Evolutionary conservation across 2,113 vertebrate genomes (phyloP).

Genomic region (Balaeniceps rex): DNA sequence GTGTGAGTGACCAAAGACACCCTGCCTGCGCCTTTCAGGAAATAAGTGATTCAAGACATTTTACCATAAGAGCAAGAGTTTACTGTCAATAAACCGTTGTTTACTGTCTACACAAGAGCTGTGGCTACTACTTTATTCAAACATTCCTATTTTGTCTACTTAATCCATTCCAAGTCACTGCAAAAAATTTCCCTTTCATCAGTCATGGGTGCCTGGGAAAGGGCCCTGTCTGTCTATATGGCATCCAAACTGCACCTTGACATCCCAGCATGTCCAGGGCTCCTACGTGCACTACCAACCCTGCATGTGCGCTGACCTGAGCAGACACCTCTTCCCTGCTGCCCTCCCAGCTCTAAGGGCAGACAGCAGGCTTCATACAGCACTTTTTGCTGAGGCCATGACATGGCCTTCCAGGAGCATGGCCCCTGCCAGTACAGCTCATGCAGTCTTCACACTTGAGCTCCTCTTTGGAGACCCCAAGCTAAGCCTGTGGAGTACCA

Average conservation of each 20-base stretch:
- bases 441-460: neutral
- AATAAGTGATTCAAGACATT: slow-evolving; percentile 36
- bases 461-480: neutral
- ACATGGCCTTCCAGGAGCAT: neutral
- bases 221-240: neutral
- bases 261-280: neutral
- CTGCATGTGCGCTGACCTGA: neutral
- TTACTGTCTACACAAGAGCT: slow-evolving; percentile 43
- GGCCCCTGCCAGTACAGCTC: neutral
- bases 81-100: slow-evolving; percentile 50
- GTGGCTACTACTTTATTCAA: slow-evolving; percentile 34
- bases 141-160: slow-evolving; percentile 41
- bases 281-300: neutral
- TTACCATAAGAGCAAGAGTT: slow-evolving; percentile 30
- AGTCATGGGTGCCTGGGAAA: neutral
- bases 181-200: neutral
- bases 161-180: slow-evolving; percentile 1
- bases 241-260: neutral
- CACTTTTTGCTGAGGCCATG: neutral
- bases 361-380: neutral
- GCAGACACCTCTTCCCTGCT: neutral
- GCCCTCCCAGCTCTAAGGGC: neutral
- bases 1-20: slow-evolving; percentile 43
- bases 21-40: slow-evolving; percentile 52
- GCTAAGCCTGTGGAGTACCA: neutral